phyloP scores from a whole-genome alignment of 2,888 invertebrate species.

The Tachystola acroxantha region DNA sequence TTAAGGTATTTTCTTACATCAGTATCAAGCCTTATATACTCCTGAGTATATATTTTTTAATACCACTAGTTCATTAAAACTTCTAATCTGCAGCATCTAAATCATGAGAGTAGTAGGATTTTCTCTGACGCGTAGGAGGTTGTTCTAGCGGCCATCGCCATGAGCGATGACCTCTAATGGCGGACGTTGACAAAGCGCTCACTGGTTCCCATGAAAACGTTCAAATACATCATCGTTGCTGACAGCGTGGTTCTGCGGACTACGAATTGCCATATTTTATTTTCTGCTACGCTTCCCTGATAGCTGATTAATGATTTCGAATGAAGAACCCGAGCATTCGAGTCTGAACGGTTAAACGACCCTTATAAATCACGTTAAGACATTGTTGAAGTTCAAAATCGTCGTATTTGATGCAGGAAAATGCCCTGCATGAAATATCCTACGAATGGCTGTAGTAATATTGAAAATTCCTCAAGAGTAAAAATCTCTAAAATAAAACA shows the following conservation, averaged over 20 bases:
- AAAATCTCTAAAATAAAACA: slow-evolving; percentile 21
- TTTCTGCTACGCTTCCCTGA: slow-evolving; percentile 60
- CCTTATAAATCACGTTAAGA: slow-evolving; percentile 19
- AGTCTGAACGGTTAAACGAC: slow-evolving; percentile 18
- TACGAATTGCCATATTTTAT: slow-evolving; percentile 74
- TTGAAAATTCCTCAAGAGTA: slow-evolving; percentile 7
- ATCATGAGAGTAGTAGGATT: too few species aligned
- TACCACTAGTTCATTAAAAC: too few species aligned
- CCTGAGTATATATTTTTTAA: too few species aligned
- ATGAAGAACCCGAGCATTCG: slow-evolving; percentile 27
- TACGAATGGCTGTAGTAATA: too few species aligned
- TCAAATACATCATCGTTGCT: slow-evolving; percentile 72
- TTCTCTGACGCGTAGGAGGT: too few species aligned
- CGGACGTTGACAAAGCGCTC: slow-evolving; percentile 74
- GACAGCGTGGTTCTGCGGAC: slow-evolving; percentile 65
- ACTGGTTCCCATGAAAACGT: slow-evolving; percentile 69
- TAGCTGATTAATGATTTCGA: slow-evolving; percentile 65
- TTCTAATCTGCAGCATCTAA: too few species aligned
- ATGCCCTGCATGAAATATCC: slow-evolving; percentile 2
- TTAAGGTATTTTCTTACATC: too few species aligned
- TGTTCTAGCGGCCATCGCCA: slow-evolving; percentile 24
- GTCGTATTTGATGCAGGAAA: slow-evolving; percentile 2
- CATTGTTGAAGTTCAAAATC: slow-evolving; percentile 10
- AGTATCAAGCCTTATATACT: too few species aligned
- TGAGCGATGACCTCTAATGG: slow-evolving; percentile 71